Conservation (phyloP, 2,113 vertebrate species). For the Anguilla japonica region DNA sequence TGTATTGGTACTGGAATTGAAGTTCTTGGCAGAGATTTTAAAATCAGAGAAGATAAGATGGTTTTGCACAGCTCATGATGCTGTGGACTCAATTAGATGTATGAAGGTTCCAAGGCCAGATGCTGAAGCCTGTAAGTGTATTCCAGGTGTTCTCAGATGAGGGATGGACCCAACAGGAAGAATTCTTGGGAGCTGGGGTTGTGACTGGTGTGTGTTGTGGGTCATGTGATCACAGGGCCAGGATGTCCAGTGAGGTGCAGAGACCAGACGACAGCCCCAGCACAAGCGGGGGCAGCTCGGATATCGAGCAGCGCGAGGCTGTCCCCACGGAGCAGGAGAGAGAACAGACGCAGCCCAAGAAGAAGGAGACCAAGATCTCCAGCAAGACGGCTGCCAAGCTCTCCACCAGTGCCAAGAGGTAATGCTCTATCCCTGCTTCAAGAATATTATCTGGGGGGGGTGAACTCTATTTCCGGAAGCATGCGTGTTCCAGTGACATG, state of each 20-base stretch:
- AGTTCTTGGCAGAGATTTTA: neutral
- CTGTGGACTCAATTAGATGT: neutral
- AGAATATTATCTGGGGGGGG: neutral
- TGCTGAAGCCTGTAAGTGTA: neutral
- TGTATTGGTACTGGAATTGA: neutral
- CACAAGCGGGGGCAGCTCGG: constrained; percentile 97
- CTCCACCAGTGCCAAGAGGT: constrained; percentile 99
- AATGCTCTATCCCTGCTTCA: neutral
- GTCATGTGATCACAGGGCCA: constrained; percentile 65
- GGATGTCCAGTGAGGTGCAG: constrained; percentile 97
- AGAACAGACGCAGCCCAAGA: constrained; percentile 95
- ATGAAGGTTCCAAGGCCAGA: neutral
- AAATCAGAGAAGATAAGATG: neutral
- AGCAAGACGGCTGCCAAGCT: constrained; percentile 98
- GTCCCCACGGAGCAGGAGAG: constrained; percentile 89
- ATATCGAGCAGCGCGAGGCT: constrained; percentile 91
- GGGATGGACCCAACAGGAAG: neutral
- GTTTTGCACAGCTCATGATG: neutral
- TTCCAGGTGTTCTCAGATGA: neutral
- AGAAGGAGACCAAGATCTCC: constrained; percentile 98
- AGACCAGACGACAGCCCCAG: constrained; percentile 97
- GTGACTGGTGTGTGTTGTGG: neutral
- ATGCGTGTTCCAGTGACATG: neutral
- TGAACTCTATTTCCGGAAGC: neutral
- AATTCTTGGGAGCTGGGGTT: neutral